Base-by-base conservation (phyloP, 2,113 vertebrate species). In the Mobula birostris region DNA sequence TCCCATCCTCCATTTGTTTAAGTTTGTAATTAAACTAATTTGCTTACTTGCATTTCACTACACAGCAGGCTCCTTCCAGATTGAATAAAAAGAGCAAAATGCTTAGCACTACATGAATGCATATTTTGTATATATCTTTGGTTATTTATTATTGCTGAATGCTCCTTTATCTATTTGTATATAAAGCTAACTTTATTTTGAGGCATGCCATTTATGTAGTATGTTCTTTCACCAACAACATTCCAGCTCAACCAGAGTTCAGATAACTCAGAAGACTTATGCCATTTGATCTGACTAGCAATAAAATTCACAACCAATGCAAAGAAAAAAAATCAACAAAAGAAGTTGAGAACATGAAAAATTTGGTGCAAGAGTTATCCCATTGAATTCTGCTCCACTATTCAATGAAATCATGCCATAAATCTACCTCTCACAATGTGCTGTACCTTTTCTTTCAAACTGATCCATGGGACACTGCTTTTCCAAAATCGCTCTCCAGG, bases 1-100 rank as follows among this genome's bases (percentile, higher is more conserved):
- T 66, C 27, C 29, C 32, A 27, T 85, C 48, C 48, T 85, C 24
- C 48, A 29, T 82, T 85, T 61, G 82, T 29, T 85, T 58, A 85
- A 61, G 58, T 56, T 15, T n/a, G 15, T 88, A 88, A 88, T 88
- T 88, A 88, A 66, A 63, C 12, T 88, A 88, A 88, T 32, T 88
- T 66, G 29, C 58, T 66, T 63, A n/a, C 77, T 66, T n/a, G 61
- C 85, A 88, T 63, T 61, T 88, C 29, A 88, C n/a, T 32, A n/a
- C 29, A 32, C 5, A 63, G 56, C 0, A 74, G 29, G 85, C 14
- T 66, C 63, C 85, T 88, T 88, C 14, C 29, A 17, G 14, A 63
- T 63, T 63, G 27, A 32, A 5, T 63, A 29, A 32, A 88, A 88
- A 32, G 29, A 66, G 61, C 32, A 88, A 88, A 4, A 14, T 88